Conservation (phyloP, 2,797 vertebrate genomes). For the Taeniopygia guttata region DNA sequence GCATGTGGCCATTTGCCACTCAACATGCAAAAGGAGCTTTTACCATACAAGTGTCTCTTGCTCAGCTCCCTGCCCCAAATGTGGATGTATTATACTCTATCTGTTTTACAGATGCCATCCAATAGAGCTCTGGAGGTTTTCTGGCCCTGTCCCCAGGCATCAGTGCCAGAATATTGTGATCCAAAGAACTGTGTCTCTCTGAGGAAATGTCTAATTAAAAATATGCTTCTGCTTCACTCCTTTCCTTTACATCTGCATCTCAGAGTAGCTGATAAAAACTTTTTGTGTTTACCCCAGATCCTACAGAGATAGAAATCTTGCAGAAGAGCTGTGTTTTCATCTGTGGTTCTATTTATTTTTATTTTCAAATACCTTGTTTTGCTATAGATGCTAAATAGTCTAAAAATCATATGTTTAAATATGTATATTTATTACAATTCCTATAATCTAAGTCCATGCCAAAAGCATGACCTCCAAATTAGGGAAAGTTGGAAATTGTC, state of each 20-base stretch:
- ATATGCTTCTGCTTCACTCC: background rate
- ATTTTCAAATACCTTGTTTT: background rate
- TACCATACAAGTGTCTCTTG: fast-evolving
- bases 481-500: background rate
- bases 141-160: background rate
- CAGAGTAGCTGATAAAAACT: background rate
- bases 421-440: background rate
- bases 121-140: background rate
- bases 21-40: background rate
- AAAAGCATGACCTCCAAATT: background rate
- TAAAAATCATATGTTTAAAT: background rate
- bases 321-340: background rate
- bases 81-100: fast-evolving
- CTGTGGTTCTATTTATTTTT: background rate
- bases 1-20: background rate
- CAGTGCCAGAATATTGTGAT: background rate
- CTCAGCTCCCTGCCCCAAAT: background rate
- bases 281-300: background rate
- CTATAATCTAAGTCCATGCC: background rate
- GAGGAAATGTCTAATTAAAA: slow-evolving; percentile 2
- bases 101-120: background rate
- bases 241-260: background rate
- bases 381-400: background rate
- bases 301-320: background rate
- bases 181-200: background rate